Evolutionary conservation across 2,797 vertebrate species (phyloP), one percentile per base, ranked within the genome.

Genomic region (Limosa lapponica): DNA sequence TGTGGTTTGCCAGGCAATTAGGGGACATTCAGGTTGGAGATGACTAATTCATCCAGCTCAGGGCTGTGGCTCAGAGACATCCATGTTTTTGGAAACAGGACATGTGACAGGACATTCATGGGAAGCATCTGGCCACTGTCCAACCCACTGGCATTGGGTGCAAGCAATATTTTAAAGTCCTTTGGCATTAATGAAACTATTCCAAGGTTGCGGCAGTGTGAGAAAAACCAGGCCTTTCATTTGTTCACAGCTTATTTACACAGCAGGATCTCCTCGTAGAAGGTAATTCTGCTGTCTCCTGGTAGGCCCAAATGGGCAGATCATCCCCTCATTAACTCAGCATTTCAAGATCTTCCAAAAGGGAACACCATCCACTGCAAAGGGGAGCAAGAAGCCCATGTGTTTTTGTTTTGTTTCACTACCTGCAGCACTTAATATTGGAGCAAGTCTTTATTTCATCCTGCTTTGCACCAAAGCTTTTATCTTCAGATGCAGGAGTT

Each of bases 401-500:
- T 28, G 36, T 3, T 23, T 74, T 24, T 15, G 3, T 17, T 13
- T 51, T 14, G 6, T 32, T 57, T n/a, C 41, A 11, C 24, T n/a
- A 5, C 24, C 32, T 14, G 28, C 36, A 32, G 51, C 65, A 13
- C 44, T 9, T 51, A 64, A 34, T 5, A 11, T 13, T 1, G 0
- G 7, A 81, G 11, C 0, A 4, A 73, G 1, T 10, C 34, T 51
- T 73, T 17, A 37, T 46, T 43, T 32, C 8, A 28, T 9, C 61
- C 24, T 22, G 1, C 54, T 82, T 75, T 3, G 4, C 20, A 1
- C 39, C 23, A 62, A 34, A 25, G 14, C 7, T 62, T 69, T 67
- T 10, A 2, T 8, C 14, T 30, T 28, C n/a, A 16, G 17, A 0
- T 5, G 0, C 19, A 48, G 44, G 20, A 30, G 1, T 19, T 64